A percentile compares a stretch with the other conserved stretches of the same genome.
These are phyloP conservation scores for Adelphocoris suturalis DNA, from an alignment of 2,888 invertebrate species.

Conservation along the genomic window DNA sequence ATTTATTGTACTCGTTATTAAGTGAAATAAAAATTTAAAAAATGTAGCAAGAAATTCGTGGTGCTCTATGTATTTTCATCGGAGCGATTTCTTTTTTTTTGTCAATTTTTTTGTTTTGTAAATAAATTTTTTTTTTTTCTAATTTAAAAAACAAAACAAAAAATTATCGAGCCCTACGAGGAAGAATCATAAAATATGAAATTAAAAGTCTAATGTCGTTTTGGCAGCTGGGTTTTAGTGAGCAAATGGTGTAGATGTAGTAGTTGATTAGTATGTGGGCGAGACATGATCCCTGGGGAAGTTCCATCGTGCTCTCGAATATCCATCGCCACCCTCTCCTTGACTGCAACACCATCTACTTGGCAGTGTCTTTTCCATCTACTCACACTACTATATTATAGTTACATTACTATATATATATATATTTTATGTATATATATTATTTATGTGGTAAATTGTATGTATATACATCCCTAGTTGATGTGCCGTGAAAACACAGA, in stretches of 20 bases:
- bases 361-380: constrained; percentile 71
- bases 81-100: constrained; percentile 55
- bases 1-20: neutral
- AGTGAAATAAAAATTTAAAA: constrained; percentile 18
- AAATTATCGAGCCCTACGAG: constrained; percentile 45
- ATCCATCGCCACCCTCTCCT: constrained; percentile 75
- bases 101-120: constrained; percentile 71
- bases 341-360: constrained; percentile 73
- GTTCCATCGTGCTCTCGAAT: constrained; percentile 75
- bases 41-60: constrained; percentile 53
- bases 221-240: constrained; percentile 75
- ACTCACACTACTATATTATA: constrained; percentile 71
- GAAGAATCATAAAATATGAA: constrained; percentile 57
- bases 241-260: constrained; percentile 74
- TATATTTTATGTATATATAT: constrained; percentile 56
- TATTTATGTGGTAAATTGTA: constrained; percentile 38
- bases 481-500: constrained; percentile 52
- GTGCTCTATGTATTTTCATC: constrained; percentile 51
- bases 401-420: constrained; percentile 56
- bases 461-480: constrained; percentile 54
- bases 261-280: constrained; percentile 74
- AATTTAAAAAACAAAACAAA: neutral
- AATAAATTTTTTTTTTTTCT: constrained; percentile 65
- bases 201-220: constrained; percentile 72
- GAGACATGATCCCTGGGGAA: constrained; percentile 75